phyloP scores from a whole-genome alignment of 2,113 vertebrate species.

The Dasypus novemcinctus region DNA sequence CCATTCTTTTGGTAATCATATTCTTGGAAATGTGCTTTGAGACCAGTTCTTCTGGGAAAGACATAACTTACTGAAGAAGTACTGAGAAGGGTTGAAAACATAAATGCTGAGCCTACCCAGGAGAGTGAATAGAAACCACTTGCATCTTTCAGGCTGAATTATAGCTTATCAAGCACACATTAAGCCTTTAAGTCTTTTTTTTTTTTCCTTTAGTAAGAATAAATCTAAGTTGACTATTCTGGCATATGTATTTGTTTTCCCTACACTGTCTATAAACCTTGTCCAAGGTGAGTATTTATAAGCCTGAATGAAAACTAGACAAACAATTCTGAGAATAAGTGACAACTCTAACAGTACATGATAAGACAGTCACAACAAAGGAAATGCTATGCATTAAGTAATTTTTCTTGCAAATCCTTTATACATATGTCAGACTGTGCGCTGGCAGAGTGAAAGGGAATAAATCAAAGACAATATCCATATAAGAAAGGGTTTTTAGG shows the following conservation, averaged over 20 bases:
- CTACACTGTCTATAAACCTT: conserved; percentile 64
- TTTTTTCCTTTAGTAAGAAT: conserved; percentile 75
- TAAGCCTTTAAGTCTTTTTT: conserved; percentile 75
- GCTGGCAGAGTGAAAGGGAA: conserved; percentile 70
- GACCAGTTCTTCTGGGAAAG: conserved; percentile 62
- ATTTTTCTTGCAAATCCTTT: conserved; percentile 74
- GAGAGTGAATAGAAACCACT: conserved; percentile 68
- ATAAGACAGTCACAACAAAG: conserved; percentile 69
- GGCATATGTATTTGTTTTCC: conserved; percentile 75
- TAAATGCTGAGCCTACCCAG: conserved; percentile 61
- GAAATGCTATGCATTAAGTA: conserved; percentile 54
- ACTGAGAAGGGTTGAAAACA: conserved; percentile 40
- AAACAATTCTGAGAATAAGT: conserved; percentile 62
- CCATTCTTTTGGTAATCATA: conserved; percentile 12
- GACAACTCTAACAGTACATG: conserved; percentile 66
- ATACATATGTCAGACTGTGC: conserved; percentile 66
- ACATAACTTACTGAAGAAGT: conserved; percentile 57
- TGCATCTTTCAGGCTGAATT: conserved; percentile 71
- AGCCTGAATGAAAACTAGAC: conserved; percentile 59
- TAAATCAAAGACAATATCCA: conserved; percentile 73
- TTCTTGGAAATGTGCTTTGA: conserved; percentile 59
- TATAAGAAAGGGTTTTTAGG: conserved; percentile 72
- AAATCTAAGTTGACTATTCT: conserved; percentile 73
- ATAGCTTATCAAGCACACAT: conserved; percentile 70
- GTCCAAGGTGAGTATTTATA: conserved; percentile 68